Evolutionary conservation across 2,888 invertebrate species (phyloP).

Genomic region (Phyllotreta striolata): DNA sequence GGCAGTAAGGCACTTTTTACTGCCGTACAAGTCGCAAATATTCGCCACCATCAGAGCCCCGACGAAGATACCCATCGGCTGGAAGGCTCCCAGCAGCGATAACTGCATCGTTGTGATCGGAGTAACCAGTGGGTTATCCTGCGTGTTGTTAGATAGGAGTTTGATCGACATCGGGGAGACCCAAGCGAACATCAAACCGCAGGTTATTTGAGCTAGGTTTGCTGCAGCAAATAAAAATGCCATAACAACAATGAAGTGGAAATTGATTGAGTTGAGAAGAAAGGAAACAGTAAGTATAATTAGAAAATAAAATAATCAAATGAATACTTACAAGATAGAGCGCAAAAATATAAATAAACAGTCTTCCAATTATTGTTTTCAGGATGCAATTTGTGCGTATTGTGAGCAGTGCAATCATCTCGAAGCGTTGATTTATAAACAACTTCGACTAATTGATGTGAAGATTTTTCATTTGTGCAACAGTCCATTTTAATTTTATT

Average conservation of each 20-base stretch:
- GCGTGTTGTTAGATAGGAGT: conserved; percentile 18
- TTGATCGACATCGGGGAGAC: conserved; percentile 27
- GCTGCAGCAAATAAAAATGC: conserved; percentile 19
- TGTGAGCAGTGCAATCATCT: no score
- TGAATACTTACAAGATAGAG: no score
- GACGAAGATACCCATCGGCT: conserved; percentile 1
- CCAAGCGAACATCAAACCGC: conserved; percentile 22
- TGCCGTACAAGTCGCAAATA: conserved; percentile 20
- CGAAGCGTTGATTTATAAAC: no score
- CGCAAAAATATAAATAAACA: no score
- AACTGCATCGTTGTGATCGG: conserved; percentile 22
- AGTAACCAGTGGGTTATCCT: conserved; percentile 20
- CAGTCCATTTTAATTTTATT: no score
- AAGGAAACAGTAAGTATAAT: no score
- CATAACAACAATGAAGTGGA: background rate
- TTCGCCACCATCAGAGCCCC: conserved; percentile 8
- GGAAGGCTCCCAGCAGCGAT: conserved; percentile 14
- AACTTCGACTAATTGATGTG: no score
- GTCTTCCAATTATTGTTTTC: no score
- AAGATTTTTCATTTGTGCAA: no score
- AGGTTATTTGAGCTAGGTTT: conserved; percentile 3
- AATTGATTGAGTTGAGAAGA: no score
- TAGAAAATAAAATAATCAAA: no score
- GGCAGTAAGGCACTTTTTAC: background rate
- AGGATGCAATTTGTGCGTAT: no score